Conservation (phyloP, 2,797 vertebrate genomes). For the Muscicapa striata region DNA sequence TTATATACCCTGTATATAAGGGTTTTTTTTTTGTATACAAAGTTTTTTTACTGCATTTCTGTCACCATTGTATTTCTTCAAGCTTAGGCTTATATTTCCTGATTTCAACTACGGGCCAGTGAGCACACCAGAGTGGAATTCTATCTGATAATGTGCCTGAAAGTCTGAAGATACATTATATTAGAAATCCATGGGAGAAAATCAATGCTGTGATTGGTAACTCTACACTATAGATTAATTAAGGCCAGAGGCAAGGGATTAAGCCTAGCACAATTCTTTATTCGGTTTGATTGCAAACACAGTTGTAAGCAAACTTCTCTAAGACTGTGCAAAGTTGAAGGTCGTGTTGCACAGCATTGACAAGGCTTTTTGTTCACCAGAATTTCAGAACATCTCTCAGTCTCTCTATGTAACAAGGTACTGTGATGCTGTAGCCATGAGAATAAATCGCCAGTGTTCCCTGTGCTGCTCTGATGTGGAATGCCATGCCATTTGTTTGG, state of each 20-base stretch:
- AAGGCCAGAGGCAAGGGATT: conserved; percentile 30
- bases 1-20: neutral
- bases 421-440: neutral
- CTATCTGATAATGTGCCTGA: neutral
- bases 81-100: neutral
- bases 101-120: neutral
- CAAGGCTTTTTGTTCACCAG: neutral
- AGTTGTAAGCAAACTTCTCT: conserved; percentile 11
- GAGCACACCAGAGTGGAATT: neutral
- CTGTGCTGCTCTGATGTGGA: neutral
- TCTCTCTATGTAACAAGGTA: neutral
- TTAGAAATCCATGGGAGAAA: conserved; percentile 24
- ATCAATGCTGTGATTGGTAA: conserved; percentile 23
- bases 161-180: neutral
- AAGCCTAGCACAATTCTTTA: conserved; percentile 23
- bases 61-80: neutral
- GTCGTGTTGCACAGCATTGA: neutral
- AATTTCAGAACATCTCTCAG: neutral
- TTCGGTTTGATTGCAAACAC: neutral
- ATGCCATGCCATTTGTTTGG: neutral
- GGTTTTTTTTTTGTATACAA: neutral
- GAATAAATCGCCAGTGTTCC: neutral
- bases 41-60: neutral
- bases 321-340: neutral
- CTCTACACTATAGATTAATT: conserved; percentile 40